Evolutionary conservation across 2,113 vertebrate genomes (phyloP).

Genomic region (Sander lucioperca): DNA sequence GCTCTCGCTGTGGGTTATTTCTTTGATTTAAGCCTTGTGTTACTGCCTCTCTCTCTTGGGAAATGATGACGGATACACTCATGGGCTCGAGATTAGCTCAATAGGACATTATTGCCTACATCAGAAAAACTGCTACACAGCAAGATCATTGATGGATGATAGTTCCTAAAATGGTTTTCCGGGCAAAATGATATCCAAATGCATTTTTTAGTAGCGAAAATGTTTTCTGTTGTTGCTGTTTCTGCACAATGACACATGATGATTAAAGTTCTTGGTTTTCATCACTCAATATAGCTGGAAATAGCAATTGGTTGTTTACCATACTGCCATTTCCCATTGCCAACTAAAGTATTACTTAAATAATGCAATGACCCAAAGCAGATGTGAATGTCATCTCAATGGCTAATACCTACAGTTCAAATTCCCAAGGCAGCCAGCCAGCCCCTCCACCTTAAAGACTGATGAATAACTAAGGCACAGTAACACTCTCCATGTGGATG

Average conservation of each 20-base stretch:
- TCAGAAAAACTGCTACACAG: conserved; percentile 61
- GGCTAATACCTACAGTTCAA: conserved; percentile 59
- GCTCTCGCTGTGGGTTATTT: conserved; percentile 59
- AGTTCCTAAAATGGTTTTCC: conserved; percentile 63
- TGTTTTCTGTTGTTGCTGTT: conserved; percentile 58
- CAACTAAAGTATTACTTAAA: conserved; percentile 69
- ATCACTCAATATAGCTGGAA: conserved; percentile 53
- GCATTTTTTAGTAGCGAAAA: conserved; percentile 67
- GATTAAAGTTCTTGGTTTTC: conserved; percentile 62
- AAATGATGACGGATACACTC: conserved; percentile 70
- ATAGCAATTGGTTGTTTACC: conserved; percentile 69
- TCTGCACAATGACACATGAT: conserved; percentile 59
- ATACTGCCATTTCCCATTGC: conserved; percentile 54
- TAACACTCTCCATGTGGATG: conserved; percentile 51
- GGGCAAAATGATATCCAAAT: conserved; percentile 66
- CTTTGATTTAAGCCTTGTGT: conserved; percentile 68
- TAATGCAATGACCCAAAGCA: conserved; percentile 68
- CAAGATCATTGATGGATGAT: conserved; percentile 73
- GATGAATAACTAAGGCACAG: conserved; percentile 63
- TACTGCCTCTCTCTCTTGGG: conserved; percentile 54
- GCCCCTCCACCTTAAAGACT: conserved; percentile 52
- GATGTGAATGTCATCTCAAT: conserved; percentile 72
- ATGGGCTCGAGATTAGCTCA: conserved; percentile 65
- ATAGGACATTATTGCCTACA: conserved; percentile 70
- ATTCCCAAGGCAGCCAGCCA: conserved; percentile 53